phyloP scores from a whole-genome alignment of 2,113 vertebrate species.

The Pipa parva region DNA sequence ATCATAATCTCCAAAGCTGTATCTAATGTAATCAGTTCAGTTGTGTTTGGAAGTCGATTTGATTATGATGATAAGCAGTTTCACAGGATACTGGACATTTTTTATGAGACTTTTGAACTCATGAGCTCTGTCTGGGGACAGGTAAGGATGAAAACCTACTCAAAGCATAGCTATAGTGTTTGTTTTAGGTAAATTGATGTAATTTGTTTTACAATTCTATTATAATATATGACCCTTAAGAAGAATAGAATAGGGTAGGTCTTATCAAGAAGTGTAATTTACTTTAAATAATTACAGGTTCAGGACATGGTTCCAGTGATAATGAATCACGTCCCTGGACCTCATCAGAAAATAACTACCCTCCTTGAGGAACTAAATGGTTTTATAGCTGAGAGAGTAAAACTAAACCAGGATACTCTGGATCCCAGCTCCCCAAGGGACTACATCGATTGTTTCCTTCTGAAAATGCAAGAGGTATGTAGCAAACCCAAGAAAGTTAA shows the following conservation, averaged over 20 bases:
- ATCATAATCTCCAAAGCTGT: slow-evolving; percentile 42
- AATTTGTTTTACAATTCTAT: too few species aligned
- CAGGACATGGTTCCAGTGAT: slow-evolving; percentile 56
- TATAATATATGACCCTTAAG: too few species aligned
- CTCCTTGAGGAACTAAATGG: slow-evolving; percentile 48
- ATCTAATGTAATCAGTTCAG: slow-evolving; percentile 55
- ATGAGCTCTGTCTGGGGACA: slow-evolving; percentile 30
- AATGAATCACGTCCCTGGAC: slow-evolving; percentile 52
- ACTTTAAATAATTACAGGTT: slow-evolving; percentile 40
- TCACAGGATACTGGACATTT: slow-evolving; percentile 31
- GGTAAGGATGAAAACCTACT: background rate
- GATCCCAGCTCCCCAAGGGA: slow-evolving; percentile 54
- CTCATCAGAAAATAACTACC: slow-evolving; percentile 41
- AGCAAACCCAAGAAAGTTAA: background rate
- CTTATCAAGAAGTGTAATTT: too few species aligned
- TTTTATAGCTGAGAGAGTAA: slow-evolving; percentile 46
- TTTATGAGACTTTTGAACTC: slow-evolving; percentile 26
- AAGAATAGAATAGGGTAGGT: too few species aligned
- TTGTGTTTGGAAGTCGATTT: slow-evolving; percentile 51
- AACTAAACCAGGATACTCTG: slow-evolving; percentile 45
- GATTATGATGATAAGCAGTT: slow-evolving; percentile 51
- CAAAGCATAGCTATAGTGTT: background rate
- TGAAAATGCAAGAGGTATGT: slow-evolving; percentile 54
- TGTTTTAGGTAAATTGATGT: too few species aligned
- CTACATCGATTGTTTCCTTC: slow-evolving; percentile 58